A percentile compares a stretch with the other conserved stretches of the same genome.
Evolutionary conservation across 2,797 vertebrate genomes (phyloP).

Genomic region (Momotus momota): DNA sequence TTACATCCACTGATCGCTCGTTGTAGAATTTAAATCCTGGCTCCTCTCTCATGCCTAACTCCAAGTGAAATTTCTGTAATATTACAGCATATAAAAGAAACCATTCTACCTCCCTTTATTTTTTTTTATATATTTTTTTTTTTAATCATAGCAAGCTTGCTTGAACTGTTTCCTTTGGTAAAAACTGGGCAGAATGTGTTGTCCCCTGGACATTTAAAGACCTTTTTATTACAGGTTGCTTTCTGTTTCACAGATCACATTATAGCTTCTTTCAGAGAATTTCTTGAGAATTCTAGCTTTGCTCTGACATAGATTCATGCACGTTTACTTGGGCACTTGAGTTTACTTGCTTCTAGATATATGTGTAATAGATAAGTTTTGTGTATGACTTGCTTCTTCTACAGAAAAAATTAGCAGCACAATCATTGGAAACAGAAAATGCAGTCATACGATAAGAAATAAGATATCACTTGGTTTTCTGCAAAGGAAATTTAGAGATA

Average conservation of each 20-base stretch:
- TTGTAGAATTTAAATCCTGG: conserved; percentile 66
- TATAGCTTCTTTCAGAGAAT: conserved; percentile 41
- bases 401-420: neutral
- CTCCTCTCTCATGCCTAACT: conserved; percentile 29
- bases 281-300: conserved; percentile 35
- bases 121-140: neutral
- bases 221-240: conserved; percentile 56
- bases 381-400: neutral
- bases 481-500: conserved; percentile 11
- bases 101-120: conserved; percentile 6
- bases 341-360: neutral
- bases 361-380: neutral
- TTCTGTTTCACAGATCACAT: conserved; percentile 39
- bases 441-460: neutral
- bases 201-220: conserved; percentile 65
- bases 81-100: conserved; percentile 61
- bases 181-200: conserved; percentile 36
- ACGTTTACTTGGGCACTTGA: neutral
- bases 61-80: conserved; percentile 67
- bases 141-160: conserved; percentile 44
- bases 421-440: conserved; percentile 28
- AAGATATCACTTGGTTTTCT: neutral
- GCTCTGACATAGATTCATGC: neutral
- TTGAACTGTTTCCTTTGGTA: conserved; percentile 36
- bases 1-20: conserved; percentile 54